A percentile compares a stretch with the other conserved stretches of the same genome.
phyloP scores from a whole-genome alignment of 2,113 vertebrate species.

The Melanerpes formicivorus region DNA sequence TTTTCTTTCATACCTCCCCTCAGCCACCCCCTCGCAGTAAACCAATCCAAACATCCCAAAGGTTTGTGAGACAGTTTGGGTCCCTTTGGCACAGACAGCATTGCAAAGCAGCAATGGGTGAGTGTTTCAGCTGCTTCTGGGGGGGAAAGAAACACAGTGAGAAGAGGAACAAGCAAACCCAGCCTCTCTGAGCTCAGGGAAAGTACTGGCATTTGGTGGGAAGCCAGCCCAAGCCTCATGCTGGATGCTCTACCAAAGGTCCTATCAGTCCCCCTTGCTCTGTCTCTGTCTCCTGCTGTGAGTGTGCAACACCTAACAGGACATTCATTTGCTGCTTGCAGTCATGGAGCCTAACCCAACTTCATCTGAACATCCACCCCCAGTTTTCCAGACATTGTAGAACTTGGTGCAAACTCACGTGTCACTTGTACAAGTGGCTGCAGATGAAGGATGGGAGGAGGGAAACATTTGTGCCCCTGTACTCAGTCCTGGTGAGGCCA shows the following conservation, averaged over 20 bases:
- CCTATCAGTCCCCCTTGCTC: neutral
- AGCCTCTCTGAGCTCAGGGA: neutral
- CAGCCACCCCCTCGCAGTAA: neutral
- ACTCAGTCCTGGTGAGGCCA: too few species aligned
- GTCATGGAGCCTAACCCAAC: neutral
- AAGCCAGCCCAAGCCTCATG: neutral
- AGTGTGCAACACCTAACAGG: neutral
- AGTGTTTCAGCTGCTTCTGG: neutral
- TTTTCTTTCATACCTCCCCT: neutral
- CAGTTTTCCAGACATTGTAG: neutral
- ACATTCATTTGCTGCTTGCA: neutral
- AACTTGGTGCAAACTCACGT: neutral
- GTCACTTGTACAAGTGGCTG: neutral
- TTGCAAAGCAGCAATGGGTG: neutral
- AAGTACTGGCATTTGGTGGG: neutral
- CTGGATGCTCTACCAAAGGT: neutral
- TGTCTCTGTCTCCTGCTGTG: neutral
- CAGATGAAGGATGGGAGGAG: neutral
- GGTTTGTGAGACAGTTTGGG: neutral
- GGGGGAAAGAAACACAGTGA: neutral
- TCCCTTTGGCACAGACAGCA: neutral
- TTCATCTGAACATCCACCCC: neutral
- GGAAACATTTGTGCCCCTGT: neutral
- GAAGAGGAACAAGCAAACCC: neutral
- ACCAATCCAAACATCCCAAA: neutral